phyloP scores from a whole-genome alignment of 2,113 vertebrate genomes.

The Oreamnos americanus region DNA sequence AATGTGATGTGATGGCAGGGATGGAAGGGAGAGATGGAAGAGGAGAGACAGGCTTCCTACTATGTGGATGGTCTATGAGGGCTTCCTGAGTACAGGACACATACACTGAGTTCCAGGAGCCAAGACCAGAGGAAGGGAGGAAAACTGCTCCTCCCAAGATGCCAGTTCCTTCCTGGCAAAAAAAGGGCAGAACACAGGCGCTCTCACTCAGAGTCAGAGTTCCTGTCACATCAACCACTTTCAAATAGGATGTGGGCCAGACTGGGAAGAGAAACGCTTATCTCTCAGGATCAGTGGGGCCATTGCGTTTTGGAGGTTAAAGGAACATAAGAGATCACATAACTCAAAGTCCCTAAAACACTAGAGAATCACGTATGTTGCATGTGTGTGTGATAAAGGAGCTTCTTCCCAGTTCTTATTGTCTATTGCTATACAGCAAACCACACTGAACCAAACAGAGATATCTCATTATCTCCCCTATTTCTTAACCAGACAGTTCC shows the following conservation, averaged over 20 bases:
- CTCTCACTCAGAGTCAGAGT: not conserved
- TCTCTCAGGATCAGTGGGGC: not conserved
- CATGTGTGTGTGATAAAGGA: rapidly evolving
- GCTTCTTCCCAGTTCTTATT: rapidly evolving
- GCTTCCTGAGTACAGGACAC: not conserved
- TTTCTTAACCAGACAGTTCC: not conserved
- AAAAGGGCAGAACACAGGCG: not conserved
- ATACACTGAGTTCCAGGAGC: not conserved
- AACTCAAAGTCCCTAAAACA: not conserved
- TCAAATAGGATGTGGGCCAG: not conserved
- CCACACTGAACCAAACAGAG: not conserved
- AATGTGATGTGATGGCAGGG: rapidly evolving
- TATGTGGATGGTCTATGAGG: not conserved
- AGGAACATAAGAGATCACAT: not conserved
- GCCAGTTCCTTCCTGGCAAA: not conserved
- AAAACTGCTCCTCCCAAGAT: not conserved
- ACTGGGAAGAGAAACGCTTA: not conserved
- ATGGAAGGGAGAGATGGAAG: too few species aligned
- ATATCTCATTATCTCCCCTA: not conserved
- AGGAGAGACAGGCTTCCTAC: too few species aligned
- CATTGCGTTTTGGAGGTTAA: not conserved
- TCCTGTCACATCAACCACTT: not conserved
- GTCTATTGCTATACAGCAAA: not conserved
- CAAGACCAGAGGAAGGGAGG: not conserved
- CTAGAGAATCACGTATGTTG: rapidly evolving